Base-by-base conservation (phyloP, 2,888 invertebrate genomes). In the Caenorhabditis wallacei region DNA sequence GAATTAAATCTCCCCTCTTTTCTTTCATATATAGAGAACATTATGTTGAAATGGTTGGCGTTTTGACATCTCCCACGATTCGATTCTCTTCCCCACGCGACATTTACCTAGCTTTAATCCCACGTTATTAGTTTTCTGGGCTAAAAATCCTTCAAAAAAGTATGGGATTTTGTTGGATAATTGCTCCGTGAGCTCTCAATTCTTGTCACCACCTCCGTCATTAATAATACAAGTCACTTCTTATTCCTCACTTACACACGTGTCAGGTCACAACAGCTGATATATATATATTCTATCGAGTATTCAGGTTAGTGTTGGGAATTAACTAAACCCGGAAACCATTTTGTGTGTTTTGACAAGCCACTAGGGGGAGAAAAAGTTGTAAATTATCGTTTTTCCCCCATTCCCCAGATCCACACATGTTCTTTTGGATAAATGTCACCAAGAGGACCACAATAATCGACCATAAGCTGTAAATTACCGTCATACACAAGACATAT, bases 391-490 rank as follows among this genome's bases (percentile, higher is more conserved):
- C 68, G 8, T 30, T 8, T 8, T 8, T 30, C 4, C 30, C 8
- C 8, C 30, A 8, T 8, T 30, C 30, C 8, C 30, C 30, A 30
- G 30, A 30, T 30, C 13, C 53, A 57, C 76, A 76, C 76, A 76
- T 76, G 76, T 76, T 76, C 76, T n/a, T 40, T 16, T 35, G 54
- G 11, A 40, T 57, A 43, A 59, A 51, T 30, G 40, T 40, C 61
- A 61, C 61, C 61, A 2, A 3, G 7, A 22, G 7, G 13, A 18
- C 54, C 54, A 5, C 30, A 64, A 74, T 74, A 74, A 74, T 74
- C 72, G 72, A 57, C 64, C 59, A 51, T 76, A 76, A 76, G 76
- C 76, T 69, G 76, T 76, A 76, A 76, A 76, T 76, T 76, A 76
- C 69, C 68, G 30, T 37, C 53, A 26, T 16, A 26, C 10, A 18